Percentiles rank a stretch among this genome's conserved stretches.
phyloP scores from a whole-genome alignment of 2,888 invertebrate species.

The Drosophila atripex region DNA sequence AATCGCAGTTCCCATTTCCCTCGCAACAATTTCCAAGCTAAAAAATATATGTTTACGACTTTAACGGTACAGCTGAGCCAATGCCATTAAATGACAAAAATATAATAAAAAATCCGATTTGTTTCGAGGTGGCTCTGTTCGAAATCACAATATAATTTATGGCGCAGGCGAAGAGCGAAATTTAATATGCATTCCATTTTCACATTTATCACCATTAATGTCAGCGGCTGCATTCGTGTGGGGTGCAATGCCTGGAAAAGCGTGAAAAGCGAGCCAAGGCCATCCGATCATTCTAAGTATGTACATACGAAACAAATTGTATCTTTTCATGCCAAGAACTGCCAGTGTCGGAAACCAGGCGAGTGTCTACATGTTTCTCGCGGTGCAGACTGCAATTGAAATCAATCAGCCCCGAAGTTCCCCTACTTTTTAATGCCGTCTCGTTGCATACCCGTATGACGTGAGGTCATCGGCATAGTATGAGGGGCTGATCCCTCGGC shows the following conservation, averaged over 20 bases:
- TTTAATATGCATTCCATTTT: constrained; percentile 65
- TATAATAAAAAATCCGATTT: constrained; percentile 16
- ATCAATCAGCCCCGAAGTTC: constrained; percentile 68
- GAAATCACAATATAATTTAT: constrained; percentile 69
- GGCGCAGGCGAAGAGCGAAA: constrained; percentile 32
- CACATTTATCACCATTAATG: constrained; percentile 78
- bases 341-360: background rate
- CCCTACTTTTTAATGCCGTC: constrained; percentile 28
- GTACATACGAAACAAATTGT: background rate
- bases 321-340: background rate
- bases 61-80: constrained; percentile 64
- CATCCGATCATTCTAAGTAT: constrained; percentile 26
- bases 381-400: constrained; percentile 41
- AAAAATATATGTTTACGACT: constrained; percentile 58
- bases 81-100: constrained; percentile 46
- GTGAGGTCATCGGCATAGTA: constrained; percentile 64
- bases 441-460: constrained; percentile 53
- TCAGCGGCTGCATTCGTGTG: constrained; percentile 48
- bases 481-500: constrained; percentile 23
- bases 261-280: constrained; percentile 76
- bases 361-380: background rate
- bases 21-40: constrained; percentile 61
- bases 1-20: constrained; percentile 32
- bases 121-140: constrained; percentile 5
- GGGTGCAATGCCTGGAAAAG: constrained; percentile 74